phyloP scores from a whole-genome alignment of 2,888 invertebrate genomes.

The Eupithecia centaureata region DNA sequence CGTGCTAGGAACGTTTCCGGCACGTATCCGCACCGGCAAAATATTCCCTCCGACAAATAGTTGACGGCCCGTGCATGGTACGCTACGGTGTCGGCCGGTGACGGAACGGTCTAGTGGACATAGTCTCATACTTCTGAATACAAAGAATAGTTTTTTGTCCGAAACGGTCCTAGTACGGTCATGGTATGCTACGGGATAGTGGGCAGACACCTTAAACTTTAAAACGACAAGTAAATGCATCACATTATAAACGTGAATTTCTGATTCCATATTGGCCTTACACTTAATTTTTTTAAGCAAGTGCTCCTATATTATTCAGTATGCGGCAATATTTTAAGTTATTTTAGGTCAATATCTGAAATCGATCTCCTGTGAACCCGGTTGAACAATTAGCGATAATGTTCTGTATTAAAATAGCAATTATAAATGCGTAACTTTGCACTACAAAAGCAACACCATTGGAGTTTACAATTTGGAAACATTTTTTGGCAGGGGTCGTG shows the following conservation, averaged over 20 bases:
- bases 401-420: neutral
- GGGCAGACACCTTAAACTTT: too few species aligned
- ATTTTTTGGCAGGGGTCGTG: neutral
- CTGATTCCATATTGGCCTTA: neutral
- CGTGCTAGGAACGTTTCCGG: too few species aligned
- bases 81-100: too few species aligned
- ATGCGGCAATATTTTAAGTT: neutral
- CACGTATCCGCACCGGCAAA: too few species aligned
- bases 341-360: neutral
- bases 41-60: too few species aligned
- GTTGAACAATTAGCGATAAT: neutral
- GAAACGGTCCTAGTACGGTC: too few species aligned
- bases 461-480: neutral
- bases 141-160: too few species aligned
- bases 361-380: neutral
- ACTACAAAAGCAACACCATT: neutral
- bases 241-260: slow-evolving; percentile 11
- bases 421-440: neutral
- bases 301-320: neutral
- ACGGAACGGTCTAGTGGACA: too few species aligned
- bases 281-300: neutral
- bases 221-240: slow-evolving; percentile 29
- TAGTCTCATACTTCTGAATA: too few species aligned
- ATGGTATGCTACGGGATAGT: too few species aligned
- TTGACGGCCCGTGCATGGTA: too few species aligned